A percentile compares a stretch with the other conserved stretches of the same genome.
Conservation (phyloP, 1,140 invertebrate species). For the Potamilus streckersoni region DNA sequence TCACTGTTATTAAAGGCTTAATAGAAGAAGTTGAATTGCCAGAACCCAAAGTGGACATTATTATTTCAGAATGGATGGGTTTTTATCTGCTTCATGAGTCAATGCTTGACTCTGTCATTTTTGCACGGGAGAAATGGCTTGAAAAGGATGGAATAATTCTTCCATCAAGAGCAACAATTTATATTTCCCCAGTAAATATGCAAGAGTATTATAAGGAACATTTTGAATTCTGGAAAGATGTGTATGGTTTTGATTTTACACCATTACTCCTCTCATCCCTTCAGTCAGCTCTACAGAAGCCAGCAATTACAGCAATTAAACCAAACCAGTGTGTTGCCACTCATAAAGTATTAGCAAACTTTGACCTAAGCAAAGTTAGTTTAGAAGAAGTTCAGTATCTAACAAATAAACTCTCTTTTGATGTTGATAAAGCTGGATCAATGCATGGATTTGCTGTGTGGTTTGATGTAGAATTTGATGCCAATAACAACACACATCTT, state of each 20-base stretch:
- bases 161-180: slow-evolving; percentile 54
- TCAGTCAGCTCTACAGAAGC: slow-evolving; percentile 42
- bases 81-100: slow-evolving; percentile 68
- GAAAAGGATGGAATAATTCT: slow-evolving; percentile 53
- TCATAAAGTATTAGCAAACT: slow-evolving; percentile 39
- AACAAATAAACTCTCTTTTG: slow-evolving; percentile 40
- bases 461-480: slow-evolving; percentile 61
- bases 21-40: slow-evolving; percentile 58
- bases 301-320: slow-evolving; percentile 44
- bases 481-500: slow-evolving; percentile 8
- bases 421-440: slow-evolving; percentile 35
- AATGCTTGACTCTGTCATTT: slow-evolving; percentile 67
- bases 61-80: slow-evolving; percentile 69
- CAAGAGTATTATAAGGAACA: slow-evolving; percentile 47
- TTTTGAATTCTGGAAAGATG: slow-evolving; percentile 58
- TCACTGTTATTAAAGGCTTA: slow-evolving; percentile 62
- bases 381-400: slow-evolving; percentile 49
- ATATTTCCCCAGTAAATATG: slow-evolving; percentile 55
- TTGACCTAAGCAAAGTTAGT: slow-evolving; percentile 55
- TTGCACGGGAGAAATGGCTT: slow-evolving; percentile 62
- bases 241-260: slow-evolving; percentile 63
- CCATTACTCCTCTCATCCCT: slow-evolving; percentile 41
- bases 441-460: slow-evolving; percentile 61
- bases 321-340: slow-evolving; percentile 41
- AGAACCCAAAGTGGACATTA: slow-evolving; percentile 61